Evolutionary conservation across 2,797 vertebrate species (phyloP).

Genomic region (Semaprochilodus insignis): DNA sequence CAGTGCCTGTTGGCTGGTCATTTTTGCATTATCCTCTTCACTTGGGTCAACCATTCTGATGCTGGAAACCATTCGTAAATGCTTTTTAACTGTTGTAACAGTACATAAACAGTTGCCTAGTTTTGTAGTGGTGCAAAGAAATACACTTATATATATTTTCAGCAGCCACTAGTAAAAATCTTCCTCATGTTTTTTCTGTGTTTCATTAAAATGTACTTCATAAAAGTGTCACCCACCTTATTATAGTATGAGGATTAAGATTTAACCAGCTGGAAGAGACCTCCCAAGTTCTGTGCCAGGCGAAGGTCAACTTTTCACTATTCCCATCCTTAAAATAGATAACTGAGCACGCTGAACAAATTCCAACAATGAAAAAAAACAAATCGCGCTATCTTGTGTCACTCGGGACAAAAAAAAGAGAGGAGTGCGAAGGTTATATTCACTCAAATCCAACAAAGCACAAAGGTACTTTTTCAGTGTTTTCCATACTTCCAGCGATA

Average conservation of each 20-base stretch:
- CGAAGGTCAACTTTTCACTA: background rate
- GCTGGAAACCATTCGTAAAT: background rate
- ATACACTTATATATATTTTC: background rate
- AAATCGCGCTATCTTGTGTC: background rate
- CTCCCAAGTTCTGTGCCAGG: background rate
- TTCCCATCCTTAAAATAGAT: slow-evolving; percentile 1
- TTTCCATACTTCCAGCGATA: slow-evolving; percentile 36
- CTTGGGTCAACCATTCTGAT: slow-evolving; percentile 6
- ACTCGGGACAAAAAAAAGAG: background rate
- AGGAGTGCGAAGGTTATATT: background rate
- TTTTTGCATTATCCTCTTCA: slow-evolving; percentile 55
- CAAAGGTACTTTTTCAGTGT: slow-evolving; percentile 28
- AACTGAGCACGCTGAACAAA: background rate
- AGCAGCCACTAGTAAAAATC: background rate
- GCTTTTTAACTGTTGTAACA: background rate
- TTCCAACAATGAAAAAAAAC: background rate
- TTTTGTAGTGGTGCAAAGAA: background rate
- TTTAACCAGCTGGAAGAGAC: slow-evolving; percentile 2
- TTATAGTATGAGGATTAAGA: slow-evolving; percentile 1
- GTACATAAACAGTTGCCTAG: too few species aligned
- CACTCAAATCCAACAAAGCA: background rate
- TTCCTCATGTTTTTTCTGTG: too few species aligned
- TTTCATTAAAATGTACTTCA: background rate
- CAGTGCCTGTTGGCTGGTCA: slow-evolving; percentile 70
- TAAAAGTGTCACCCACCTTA: slow-evolving; percentile 21